Conservation (phyloP, 2,797 vertebrate species). For the Helarctos malayanus region DNA sequence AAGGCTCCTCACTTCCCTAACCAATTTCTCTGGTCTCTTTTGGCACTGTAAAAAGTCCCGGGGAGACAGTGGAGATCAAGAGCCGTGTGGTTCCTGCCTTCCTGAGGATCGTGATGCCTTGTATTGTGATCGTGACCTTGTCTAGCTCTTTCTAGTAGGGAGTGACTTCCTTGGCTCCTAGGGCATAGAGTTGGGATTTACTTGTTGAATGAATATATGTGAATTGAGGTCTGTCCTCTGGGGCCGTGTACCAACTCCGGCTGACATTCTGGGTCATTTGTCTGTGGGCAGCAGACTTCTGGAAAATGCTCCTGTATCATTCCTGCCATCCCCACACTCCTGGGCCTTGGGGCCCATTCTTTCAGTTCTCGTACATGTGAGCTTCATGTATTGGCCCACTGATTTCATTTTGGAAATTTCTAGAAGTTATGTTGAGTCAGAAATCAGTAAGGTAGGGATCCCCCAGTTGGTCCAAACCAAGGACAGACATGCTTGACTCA, state of each 20-base stretch:
- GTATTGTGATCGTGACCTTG: background rate
- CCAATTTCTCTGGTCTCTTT: background rate
- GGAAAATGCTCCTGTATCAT: fast-evolving
- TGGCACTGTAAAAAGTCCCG: background rate
- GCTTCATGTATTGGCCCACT: fast-evolving
- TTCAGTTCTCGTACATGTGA: background rate
- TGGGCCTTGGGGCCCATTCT: background rate
- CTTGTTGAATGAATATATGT: too few relatives aligned
- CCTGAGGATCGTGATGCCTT: fast-evolving
- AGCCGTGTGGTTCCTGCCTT: background rate
- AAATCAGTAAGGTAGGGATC: background rate
- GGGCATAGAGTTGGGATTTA: background rate
- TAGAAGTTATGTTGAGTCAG: background rate
- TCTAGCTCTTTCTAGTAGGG: background rate
- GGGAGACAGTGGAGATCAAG: background rate
- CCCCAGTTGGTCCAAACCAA: background rate
- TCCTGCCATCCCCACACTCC: background rate
- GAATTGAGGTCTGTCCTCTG: background rate
- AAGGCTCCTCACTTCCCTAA: background rate
- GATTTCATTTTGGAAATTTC: background rate
- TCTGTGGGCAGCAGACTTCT: background rate
- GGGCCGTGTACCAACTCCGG: background rate
- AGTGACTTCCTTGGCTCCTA: background rate
- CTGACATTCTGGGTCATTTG: background rate
- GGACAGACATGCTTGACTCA: background rate